Conservation (phyloP, 2,888 invertebrate genomes). For the Selenia dentaria region DNA sequence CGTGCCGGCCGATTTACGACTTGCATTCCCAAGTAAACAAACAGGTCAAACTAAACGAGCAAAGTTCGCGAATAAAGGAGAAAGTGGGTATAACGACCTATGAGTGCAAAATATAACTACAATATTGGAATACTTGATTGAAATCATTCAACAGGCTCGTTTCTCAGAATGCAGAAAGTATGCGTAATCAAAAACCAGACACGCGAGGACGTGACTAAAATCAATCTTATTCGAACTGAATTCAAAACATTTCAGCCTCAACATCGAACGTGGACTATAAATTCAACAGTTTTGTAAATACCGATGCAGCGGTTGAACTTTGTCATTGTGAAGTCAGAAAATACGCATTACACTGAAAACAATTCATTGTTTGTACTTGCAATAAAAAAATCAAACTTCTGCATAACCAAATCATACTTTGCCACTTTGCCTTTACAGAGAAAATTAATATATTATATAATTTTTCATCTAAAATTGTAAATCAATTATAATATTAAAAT, state of each 20-base stretch:
- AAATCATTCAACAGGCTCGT: constrained; percentile 6
- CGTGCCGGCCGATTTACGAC: constrained; percentile 20
- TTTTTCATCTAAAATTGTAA: no score
- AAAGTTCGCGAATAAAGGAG: constrained; percentile 6
- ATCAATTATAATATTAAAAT: no score
- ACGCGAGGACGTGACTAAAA: constrained; percentile 9
- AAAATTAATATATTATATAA: no score
- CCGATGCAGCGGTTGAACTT: no score
- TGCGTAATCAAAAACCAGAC: constrained; percentile 10
- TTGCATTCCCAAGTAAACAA: constrained; percentile 12
- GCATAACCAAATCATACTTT: no score
- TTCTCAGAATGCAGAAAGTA: constrained; percentile 5
- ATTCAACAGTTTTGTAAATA: constrained; percentile 12
- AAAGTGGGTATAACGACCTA: constrained; percentile 8
- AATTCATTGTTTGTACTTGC: no score
- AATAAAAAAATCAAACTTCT: no score
- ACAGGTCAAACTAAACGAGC: constrained; percentile 7
- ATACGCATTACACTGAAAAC: no score
- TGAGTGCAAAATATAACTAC: background rate
- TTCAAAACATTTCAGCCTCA: constrained; percentile 9
- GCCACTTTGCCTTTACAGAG: no score
- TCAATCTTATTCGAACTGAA: constrained; percentile 3
- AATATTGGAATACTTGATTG: background rate
- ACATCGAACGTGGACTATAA: constrained; percentile 3
- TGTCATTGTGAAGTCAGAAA: no score